A percentile compares a stretch with the other conserved stretches of the same genome.
These are phyloP conservation scores for Montipora cactus DNA, from an alignment of 64 coral and sea anemone species.

Conservation along the genomic window DNA sequence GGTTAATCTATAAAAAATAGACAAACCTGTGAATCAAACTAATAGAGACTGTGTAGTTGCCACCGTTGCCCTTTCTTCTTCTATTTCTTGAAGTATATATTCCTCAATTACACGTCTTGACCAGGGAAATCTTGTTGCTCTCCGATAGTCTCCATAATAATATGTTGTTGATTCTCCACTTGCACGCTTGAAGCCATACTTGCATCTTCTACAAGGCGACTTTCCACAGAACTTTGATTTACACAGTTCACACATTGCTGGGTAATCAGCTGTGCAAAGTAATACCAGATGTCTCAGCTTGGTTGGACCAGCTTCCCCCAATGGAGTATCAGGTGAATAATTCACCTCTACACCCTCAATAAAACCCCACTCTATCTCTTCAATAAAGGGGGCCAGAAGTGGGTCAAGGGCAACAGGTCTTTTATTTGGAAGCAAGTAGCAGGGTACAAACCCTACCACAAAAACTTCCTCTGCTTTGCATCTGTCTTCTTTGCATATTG, in stretches of 20 bases:
- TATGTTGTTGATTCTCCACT: conserved; percentile 48
- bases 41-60: conserved; percentile 37
- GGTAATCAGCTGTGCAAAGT: conserved; percentile 66
- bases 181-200: conserved; percentile 40
- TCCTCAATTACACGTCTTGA: conserved; percentile 37
- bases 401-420: conserved; percentile 38
- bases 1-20: conserved; percentile 45
- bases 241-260: conserved; percentile 56
- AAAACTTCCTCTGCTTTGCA: conserved; percentile 39
- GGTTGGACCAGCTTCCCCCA: conserved; percentile 36
- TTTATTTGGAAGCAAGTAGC: conserved; percentile 33
- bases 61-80: conserved; percentile 48
- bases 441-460: conserved; percentile 53
- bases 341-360: conserved; percentile 66
- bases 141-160: conserved; percentile 59
- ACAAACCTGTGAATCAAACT: conserved; percentile 63
- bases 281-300: conserved; percentile 57
- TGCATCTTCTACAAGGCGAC: conserved; percentile 51
- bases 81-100: conserved; percentile 50
- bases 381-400: conserved; percentile 25
- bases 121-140: conserved; percentile 51
- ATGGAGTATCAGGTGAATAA: conserved; percentile 56
- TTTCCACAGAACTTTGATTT: conserved; percentile 66
- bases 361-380: conserved; percentile 40
- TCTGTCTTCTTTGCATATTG: conserved; percentile 45